A percentile compares a stretch with the other conserved stretches of the same genome.
These are phyloP conservation scores for Anoplolepis gracilipes DNA, from an alignment of 1,140 invertebrate genomes.

Conservation along the genomic window DNA sequence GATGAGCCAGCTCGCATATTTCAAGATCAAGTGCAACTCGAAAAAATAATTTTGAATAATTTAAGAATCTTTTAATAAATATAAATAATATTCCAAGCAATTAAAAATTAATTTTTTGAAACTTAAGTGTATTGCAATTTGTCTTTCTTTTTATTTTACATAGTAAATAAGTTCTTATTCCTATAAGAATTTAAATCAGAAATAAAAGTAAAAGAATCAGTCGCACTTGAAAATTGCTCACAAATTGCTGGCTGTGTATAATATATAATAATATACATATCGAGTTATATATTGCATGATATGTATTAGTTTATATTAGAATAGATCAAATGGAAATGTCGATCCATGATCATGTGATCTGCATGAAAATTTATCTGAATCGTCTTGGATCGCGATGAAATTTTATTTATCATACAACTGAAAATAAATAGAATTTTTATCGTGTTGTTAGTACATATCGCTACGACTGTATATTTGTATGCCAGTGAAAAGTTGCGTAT, in stretches of 20 bases:
- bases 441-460: neutral
- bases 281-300: constrained; percentile 48
- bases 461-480: constrained; percentile 3
- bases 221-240: constrained; percentile 12
- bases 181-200: neutral
- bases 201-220: neutral
- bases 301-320: constrained; percentile 60
- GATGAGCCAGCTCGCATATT: constrained; percentile 22
- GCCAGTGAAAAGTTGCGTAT: constrained; percentile 23
- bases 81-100: neutral
- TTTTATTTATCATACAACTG: neutral
- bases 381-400: neutral
- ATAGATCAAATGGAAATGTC: constrained; percentile 40
- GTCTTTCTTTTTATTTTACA: neutral
- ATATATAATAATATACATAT: constrained; percentile 43
- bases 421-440: constrained; percentile 4
- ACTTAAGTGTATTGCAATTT: neutral
- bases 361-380: constrained; percentile 33
- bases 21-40: neutral
- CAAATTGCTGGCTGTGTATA: neutral
- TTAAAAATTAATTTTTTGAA: neutral
- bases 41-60: neutral
- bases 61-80: neutral
- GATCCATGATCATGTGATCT: constrained; percentile 18
- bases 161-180: too few relatives aligned